Base-by-base conservation (phyloP, 2,888 invertebrate species). In the Leucoptera coffeella region DNA sequence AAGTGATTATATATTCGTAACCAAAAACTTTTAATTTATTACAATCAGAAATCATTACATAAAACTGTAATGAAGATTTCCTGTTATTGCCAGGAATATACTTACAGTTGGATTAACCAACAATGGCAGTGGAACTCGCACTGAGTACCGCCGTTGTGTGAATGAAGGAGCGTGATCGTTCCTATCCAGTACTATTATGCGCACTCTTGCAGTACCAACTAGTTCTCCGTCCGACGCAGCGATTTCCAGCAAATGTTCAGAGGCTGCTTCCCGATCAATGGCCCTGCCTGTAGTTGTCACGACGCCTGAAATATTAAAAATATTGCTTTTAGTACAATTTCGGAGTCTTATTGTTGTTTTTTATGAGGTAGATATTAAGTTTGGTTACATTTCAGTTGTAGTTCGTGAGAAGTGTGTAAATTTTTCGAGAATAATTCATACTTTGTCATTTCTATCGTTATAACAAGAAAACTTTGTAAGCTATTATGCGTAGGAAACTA, bases 201-300 rank as follows among this genome's bases (percentile, higher is more conserved):
- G 79, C 26, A 96, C 84, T 39, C 87, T 77, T 27, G 86, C 86
- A 15, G 85, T 82, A 23, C 86, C 84, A 22, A 82, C 78, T 37
- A 90, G 67, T 34, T 83, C 89, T 44, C 84, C 84, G 61, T 95
- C 95, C 28, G 77, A 78, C 35, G 90, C 86, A 31, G 77, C 77
- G 67, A 96, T 92, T 80, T 94, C 93, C 27, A 96, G 74, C 47
- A 90, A 86, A 62, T 93, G 92, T 51, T 87, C 81, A 5, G 82
- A 74, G 47, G 88, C 85, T 45, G 82, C 82, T 69, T 96, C 96
- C 43, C 95, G 77, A 67, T 96, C 94, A 44, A 96, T 73, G 44
- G 82, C 78, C 31, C 93, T 77, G 2, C 85, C 82, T 25, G 90
- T 92, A 25, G 94, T 93, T 36, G 80, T 80, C 35, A 95, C 82